Percentiles rank a stretch among this genome's conserved stretches.
Conservation (phyloP, 2,797 vertebrate genomes). For the Monodelphis domestica region DNA sequence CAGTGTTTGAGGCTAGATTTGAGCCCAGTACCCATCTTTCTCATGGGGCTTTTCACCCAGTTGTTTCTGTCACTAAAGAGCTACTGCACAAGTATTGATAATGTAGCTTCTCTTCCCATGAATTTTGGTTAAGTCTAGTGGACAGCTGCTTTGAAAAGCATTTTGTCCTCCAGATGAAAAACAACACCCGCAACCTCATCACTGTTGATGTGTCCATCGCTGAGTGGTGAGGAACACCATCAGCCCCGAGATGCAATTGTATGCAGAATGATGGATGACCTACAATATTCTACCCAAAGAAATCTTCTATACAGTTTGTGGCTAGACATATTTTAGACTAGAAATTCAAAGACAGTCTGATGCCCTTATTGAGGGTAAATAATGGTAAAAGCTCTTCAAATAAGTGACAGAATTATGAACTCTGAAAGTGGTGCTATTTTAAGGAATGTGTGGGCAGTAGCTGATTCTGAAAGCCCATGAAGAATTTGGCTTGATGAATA, state of each 20-base stretch:
- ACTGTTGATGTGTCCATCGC: slow-evolving; percentile 12
- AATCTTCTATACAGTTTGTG: slow-evolving; percentile 34
- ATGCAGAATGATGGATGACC: slow-evolving; percentile 23
- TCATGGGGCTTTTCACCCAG: background rate
- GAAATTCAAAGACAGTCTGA: slow-evolving; percentile 30
- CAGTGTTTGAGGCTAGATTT: too few species aligned
- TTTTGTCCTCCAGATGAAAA: slow-evolving; percentile 46
- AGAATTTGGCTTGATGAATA: slow-evolving; percentile 51
- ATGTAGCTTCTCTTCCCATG: background rate
- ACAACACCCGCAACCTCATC: background rate
- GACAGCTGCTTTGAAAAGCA: background rate
- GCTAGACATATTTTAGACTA: slow-evolving; percentile 41
- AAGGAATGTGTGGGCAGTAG: slow-evolving; percentile 15
- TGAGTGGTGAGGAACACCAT: background rate
- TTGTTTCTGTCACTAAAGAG: background rate
- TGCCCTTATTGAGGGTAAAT: slow-evolving; percentile 53
- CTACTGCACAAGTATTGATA: slow-evolving; percentile 15
- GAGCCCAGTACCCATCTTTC: background rate
- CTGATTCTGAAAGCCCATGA: slow-evolving; percentile 24
- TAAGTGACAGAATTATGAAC: slow-evolving; percentile 38
- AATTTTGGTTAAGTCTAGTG: slow-evolving; percentile 24
- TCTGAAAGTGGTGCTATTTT: slow-evolving; percentile 42
- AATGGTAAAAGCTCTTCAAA: slow-evolving; percentile 47
- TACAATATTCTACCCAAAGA: slow-evolving; percentile 35
- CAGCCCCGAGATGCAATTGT: background rate